phyloP scores from a whole-genome alignment of 1,140 invertebrate genomes.

The Camponotus pennsylvanicus region DNA sequence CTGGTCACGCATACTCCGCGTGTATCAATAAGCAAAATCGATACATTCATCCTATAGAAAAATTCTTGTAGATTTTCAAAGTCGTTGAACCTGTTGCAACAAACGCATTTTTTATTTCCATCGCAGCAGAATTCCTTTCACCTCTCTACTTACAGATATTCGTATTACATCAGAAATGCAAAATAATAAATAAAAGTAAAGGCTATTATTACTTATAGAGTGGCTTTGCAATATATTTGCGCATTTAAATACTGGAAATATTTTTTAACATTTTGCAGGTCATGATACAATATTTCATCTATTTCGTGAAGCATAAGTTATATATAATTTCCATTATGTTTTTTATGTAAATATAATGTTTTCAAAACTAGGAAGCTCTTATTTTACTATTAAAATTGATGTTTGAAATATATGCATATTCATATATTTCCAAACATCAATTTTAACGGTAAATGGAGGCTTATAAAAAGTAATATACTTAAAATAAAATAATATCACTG shows the following conservation, averaged over 20 bases:
- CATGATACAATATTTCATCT: slow-evolving; percentile 9
- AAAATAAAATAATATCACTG: too few relatives aligned
- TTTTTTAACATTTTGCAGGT: neutral
- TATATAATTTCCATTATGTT: neutral
- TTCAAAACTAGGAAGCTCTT: neutral
- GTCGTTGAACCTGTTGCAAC: neutral
- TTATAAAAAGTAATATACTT: too few relatives aligned
- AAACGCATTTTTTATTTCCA: neutral
- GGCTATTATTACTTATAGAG: too few relatives aligned
- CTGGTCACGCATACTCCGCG: slow-evolving; percentile 20
- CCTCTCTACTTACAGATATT: neutral
- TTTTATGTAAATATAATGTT: neutral
- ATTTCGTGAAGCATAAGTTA: neutral
- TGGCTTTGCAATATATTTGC: neutral
- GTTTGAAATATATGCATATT: too few relatives aligned
- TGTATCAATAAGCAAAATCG: neutral
- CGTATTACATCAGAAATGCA: slow-evolving; percentile 19
- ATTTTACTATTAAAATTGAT: neutral
- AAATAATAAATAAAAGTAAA: slow-evolving; percentile 27
- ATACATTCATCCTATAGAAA: neutral
- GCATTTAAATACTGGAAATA: neutral
- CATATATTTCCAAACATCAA: too few relatives aligned
- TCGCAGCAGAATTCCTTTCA: neutral
- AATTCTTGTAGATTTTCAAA: neutral
- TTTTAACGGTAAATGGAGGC: too few relatives aligned